Evolutionary conservation across 2,888 invertebrate genomes (phyloP).

Genomic region (Thalpophila matura): DNA sequence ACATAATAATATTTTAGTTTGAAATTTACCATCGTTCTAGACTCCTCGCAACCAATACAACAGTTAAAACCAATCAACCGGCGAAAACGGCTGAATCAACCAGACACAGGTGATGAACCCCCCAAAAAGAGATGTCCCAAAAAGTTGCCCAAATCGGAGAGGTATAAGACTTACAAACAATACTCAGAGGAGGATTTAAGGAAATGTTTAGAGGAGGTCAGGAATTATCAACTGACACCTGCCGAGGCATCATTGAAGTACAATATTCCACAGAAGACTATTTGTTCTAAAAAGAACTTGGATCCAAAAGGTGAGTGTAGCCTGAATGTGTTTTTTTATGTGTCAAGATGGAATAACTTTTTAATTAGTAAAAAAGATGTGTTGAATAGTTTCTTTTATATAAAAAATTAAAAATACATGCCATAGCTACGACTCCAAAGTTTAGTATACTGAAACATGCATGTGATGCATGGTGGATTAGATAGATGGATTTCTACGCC

Average conservation of each 20-base stretch:
- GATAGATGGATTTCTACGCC: too few species aligned
- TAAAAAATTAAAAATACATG: too few species aligned
- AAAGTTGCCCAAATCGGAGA: slow-evolving; percentile 57
- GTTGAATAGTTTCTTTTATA: too few species aligned
- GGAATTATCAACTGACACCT: slow-evolving; percentile 49
- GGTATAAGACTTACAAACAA: slow-evolving; percentile 68
- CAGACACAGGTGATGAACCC: slow-evolving; percentile 2
- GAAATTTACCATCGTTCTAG: slow-evolving; percentile 17
- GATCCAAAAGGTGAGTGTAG: slow-evolving; percentile 52
- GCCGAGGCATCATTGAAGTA: slow-evolving; percentile 65
- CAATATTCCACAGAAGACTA: slow-evolving; percentile 74
- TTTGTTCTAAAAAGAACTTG: slow-evolving; percentile 56
- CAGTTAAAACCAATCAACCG: neutral
- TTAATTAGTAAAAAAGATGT: neutral
- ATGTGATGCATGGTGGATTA: too few species aligned
- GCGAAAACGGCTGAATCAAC: neutral
- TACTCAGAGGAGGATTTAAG: slow-evolving; percentile 68
- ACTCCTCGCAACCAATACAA: slow-evolving; percentile 9
- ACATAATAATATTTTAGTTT: too few species aligned
- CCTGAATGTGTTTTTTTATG: neutral
- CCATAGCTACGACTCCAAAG: too few species aligned
- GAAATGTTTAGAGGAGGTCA: slow-evolving; percentile 65
- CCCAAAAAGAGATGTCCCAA: slow-evolving; percentile 58
- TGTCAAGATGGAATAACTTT: neutral
- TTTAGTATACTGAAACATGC: too few species aligned